A percentile compares a stretch with the other conserved stretches of the same genome.
Conservation (phyloP, 2,797 vertebrate species). For the Phataginus tetradactyla region DNA sequence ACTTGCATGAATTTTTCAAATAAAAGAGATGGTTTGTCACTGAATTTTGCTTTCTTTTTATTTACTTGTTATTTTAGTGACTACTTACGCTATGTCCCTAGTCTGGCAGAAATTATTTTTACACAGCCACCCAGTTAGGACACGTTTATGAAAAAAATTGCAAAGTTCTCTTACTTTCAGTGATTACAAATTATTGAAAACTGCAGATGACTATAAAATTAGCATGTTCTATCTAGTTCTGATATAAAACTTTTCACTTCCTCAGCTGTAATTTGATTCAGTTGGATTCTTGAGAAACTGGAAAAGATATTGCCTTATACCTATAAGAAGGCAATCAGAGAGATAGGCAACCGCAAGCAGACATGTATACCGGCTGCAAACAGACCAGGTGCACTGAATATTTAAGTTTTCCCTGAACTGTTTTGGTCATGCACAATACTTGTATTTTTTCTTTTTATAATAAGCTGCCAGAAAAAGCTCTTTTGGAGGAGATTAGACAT, state of each 20-base stretch:
- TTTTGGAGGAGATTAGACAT: neutral
- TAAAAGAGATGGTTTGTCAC: neutral
- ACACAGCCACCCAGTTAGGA: neutral
- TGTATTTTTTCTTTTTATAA: neutral
- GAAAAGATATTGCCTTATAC: neutral
- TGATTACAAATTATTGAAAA: conserved; percentile 18
- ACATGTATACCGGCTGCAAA: neutral
- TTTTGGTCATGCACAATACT: neutral
- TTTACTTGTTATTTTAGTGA: neutral
- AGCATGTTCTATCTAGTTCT: neutral
- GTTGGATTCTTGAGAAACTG: conserved; percentile 1
- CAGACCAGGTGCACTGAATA: neutral
- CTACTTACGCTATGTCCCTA: neutral
- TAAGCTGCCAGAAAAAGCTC: neutral
- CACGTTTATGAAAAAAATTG: neutral
- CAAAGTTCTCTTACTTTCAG: neutral
- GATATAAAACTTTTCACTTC: neutral
- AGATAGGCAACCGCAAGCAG: neutral
- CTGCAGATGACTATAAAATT: neutral
- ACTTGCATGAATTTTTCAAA: neutral
- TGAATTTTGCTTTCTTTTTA: neutral
- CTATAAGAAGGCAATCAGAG: neutral
- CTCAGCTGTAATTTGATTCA: neutral
- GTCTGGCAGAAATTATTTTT: neutral
- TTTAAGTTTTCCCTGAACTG: neutral